A percentile compares a stretch with the other conserved stretches of the same genome.
phyloP scores from a whole-genome alignment of 2,797 vertebrate genomes.

The Acrossocheilus fasciatus region DNA sequence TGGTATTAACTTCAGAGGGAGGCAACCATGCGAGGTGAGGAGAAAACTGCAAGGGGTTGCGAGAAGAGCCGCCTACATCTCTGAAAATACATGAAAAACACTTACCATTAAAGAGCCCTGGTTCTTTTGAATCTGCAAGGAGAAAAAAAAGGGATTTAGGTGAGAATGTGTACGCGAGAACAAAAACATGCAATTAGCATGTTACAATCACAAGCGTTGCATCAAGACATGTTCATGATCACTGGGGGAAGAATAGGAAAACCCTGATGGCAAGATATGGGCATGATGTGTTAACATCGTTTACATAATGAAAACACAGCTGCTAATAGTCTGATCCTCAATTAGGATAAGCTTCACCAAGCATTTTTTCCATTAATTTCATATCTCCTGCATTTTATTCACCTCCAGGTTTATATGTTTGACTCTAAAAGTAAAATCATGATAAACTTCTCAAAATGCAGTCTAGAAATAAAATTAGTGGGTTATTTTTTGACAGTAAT shows the following conservation, averaged over 20 bases:
- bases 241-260: slow-evolving; percentile 98
- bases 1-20: slow-evolving; percentile 92
- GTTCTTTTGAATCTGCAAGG: slow-evolving; percentile 98
- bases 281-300: slow-evolving; percentile 96
- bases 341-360: slow-evolving; percentile 78
- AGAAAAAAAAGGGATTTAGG: slow-evolving; percentile 75
- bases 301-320: slow-evolving; percentile 99
- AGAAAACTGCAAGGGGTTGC: slow-evolving; percentile 74
- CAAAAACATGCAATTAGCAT: slow-evolving; percentile 96
- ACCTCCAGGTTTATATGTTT: slow-evolving; percentile 91
- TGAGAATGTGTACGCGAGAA: slow-evolving; percentile 12
- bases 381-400: slow-evolving; percentile 62
- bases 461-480: neutral
- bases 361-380: slow-evolving; percentile 91
- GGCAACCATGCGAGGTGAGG: slow-evolving; percentile 89
- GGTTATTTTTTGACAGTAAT: neutral
- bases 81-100: slow-evolving; percentile 71
- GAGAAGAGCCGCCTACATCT: slow-evolving; percentile 50
- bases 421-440: slow-evolving; percentile 61
- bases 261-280: slow-evolving; percentile 99
- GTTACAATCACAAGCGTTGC: slow-evolving; percentile 99
- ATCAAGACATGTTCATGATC: slow-evolving; percentile 99
- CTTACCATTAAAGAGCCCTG: slow-evolving; percentile 99
- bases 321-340: slow-evolving; percentile 98
- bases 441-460: slow-evolving; percentile 40